Evolutionary conservation across 2,113 vertebrate species (phyloP).

Genomic region (Nipponia nippon): DNA sequence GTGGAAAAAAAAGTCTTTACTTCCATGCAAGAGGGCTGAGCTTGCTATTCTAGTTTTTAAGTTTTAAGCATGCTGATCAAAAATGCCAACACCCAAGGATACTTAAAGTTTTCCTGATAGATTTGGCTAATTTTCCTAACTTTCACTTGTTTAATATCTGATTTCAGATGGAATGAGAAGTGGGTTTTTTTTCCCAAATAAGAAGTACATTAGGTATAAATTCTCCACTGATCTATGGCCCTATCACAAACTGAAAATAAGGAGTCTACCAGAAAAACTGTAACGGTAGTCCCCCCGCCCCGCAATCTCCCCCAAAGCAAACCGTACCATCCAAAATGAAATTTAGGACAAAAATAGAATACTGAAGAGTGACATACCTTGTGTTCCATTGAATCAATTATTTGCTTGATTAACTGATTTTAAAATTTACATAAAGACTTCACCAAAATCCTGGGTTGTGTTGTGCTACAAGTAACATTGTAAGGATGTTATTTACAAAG

Average conservation of each 20-base stretch:
- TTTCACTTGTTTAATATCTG: background rate
- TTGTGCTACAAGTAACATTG: background rate
- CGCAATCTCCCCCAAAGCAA: background rate
- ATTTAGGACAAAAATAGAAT: background rate
- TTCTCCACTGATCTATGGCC: background rate
- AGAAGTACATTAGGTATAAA: background rate
- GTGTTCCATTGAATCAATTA: background rate
- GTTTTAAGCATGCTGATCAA: background rate
- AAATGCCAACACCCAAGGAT: background rate
- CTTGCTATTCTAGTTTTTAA: background rate
- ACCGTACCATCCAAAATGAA: background rate
- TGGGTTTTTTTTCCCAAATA: background rate
- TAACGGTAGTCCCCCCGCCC: background rate
- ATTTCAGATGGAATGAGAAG: background rate
- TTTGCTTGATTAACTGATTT: constrained; percentile 5
- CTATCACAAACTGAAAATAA: constrained; percentile 4
- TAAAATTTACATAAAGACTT: background rate
- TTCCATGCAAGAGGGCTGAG: background rate
- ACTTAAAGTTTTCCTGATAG: background rate
- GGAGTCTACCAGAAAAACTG: background rate
- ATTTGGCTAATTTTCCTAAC: background rate
- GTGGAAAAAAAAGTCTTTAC: background rate
- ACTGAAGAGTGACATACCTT: background rate
- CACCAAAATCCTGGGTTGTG: background rate
- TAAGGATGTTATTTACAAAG: background rate